Base-by-base conservation (phyloP, 2,797 vertebrate species). In the Bufotes viridis region DNA sequence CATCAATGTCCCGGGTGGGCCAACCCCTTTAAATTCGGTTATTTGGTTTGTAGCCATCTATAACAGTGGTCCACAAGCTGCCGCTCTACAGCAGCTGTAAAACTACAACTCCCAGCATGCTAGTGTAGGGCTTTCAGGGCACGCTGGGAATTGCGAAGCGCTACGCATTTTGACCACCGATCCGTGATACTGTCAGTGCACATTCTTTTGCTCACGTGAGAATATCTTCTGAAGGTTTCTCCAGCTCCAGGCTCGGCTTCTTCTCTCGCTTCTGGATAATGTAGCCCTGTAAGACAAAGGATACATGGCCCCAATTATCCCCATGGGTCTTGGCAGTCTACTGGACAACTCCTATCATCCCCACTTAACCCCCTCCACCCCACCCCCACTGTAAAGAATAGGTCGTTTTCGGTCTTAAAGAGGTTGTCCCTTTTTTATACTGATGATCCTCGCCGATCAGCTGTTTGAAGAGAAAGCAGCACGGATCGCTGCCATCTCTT, bases 211-310 rank as follows among this genome's bases (percentile, higher is more conserved):
- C 96, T 91, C 96, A 99, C 98, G 98, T 99, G 83, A 99, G 96
- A 70, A 99, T 95, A 20, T 98, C 97, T 92, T 98, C 97, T 42
- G 90, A 89, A 74, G 96, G 93, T 91, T 96, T 97, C n/a, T 95
- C 95, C 18, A 95, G 92, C 88, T 94, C 93, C 91, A 99, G 91
- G 74, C 96, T 97, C 82, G 97, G 97, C 92, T 99, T 99, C 93
- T 96, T 96, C 94, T 99, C 98, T 91, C 92, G 96, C 88, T 99
- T 99, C 91, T 99, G 98, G 91, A 99, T 96, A 90, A 99, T 97
- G 91, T 95, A 99, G 65, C 98, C 98, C 98, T 99, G 91, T 6
- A 82, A 74, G 70, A 49, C 15, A 72, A 17, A 34, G 2, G 20
- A 72, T 8, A 42, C 22, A 63, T 11, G 20, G 60, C 60, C 18